Base-by-base conservation (phyloP, 37 sponge, comb jelly and placozoan species). In the Trichoplax adhaerens region DNA sequence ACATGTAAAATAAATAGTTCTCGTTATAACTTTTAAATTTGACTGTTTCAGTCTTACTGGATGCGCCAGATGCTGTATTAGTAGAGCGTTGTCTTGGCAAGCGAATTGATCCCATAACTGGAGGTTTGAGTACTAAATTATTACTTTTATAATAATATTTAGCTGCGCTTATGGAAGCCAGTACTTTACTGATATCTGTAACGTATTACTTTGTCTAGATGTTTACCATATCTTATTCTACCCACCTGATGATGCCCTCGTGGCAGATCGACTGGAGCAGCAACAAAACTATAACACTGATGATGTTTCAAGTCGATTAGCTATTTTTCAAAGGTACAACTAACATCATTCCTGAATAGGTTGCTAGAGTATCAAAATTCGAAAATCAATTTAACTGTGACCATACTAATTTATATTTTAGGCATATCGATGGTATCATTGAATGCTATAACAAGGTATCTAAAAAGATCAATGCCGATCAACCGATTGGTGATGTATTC, bases 61-160 rank as follows among this genome's bases (percentile, higher is more conserved):
- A 81, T 8, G 85, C 81, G 48, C 76, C 83, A 52, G 86, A 91
- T 56, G 48, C 71, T 7, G 96, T 87, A 1, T 76, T 90, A 58
- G 50, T 83, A 5, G 96, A 87, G 70, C 54, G 96, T 48, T 85
- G 80, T 59, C 65, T 76, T 52, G 96, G 91, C 0, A 95, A 95
- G 70, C 77, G 96, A 47, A 71, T 95, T 3, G 96, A 95, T 70
- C 77, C 91, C 50, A 59, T 88, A 7, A 95, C 91, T 65, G 91
- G 88, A 83, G 96, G 93, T 87, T 68, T 10, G 10, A 12, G 62
- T 60, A 60, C 12, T 60, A 12, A 60, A 60, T 60, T 60, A 60
- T 60, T 10, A 12, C 12, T 60, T 12, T 60, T 12, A 12, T 12
- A 60, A 12, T 60, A 60, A 12, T 10, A 12, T 60, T 60, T 60